These are phyloP conservation scores for Podilymbus podiceps DNA, from an alignment of 2,113 vertebrate species.

Conservation along the genomic window DNA sequence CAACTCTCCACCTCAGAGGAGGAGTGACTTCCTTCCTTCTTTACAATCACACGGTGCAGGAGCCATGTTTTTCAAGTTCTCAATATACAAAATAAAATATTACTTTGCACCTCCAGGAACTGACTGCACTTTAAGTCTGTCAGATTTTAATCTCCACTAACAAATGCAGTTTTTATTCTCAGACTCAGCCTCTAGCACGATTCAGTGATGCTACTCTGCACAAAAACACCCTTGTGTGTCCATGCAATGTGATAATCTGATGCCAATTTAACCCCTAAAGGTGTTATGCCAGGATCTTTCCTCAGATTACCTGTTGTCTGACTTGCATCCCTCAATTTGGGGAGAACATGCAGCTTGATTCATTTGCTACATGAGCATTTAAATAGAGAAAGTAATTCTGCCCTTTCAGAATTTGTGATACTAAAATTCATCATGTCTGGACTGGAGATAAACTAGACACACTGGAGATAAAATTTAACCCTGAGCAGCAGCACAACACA, in stretches of 20 bases:
- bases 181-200: background rate
- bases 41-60: background rate
- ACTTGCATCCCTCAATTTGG: background rate
- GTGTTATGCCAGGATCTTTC: background rate
- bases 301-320: background rate
- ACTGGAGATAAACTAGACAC: background rate
- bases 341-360: background rate
- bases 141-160: background rate
- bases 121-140: background rate
- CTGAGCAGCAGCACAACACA: background rate
- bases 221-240: rapidly evolving
- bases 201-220: background rate
- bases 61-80: background rate
- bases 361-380: background rate
- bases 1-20: background rate
- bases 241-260: background rate
- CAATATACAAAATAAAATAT: background rate
- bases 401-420: background rate
- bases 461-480: background rate
- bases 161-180: background rate
- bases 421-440: background rate
- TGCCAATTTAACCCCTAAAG: background rate
- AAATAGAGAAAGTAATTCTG: background rate
- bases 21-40: background rate
- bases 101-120: background rate